These are phyloP conservation scores for Hedychridium roseum DNA, from an alignment of 2,888 invertebrate genomes.

Conservation along the genomic window DNA sequence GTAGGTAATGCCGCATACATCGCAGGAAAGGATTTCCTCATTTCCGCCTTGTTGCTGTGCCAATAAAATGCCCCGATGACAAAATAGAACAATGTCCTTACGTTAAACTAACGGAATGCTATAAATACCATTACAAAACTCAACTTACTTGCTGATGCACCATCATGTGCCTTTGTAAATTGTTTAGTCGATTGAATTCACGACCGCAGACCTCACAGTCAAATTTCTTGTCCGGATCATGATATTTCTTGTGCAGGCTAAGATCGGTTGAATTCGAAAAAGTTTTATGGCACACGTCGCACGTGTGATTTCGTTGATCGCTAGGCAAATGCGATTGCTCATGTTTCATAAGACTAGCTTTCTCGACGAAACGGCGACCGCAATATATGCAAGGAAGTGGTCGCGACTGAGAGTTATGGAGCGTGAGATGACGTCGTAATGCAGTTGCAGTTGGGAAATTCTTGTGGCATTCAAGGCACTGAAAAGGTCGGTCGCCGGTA, in stretches of 20 bases:
- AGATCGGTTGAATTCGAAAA: conserved; percentile 66
- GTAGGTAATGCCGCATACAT: conserved; percentile 67
- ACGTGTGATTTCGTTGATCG: conserved; percentile 62
- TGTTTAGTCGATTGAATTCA: conserved; percentile 62
- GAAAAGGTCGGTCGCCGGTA: conserved; percentile 58
- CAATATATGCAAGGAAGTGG: conserved; percentile 63
- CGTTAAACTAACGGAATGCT: neutral
- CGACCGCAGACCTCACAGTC: conserved; percentile 62
- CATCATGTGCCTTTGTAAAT: conserved; percentile 63
- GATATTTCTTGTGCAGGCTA: conserved; percentile 63
- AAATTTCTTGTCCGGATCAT: conserved; percentile 61
- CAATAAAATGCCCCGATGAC: no score
- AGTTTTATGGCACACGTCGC: conserved; percentile 67
- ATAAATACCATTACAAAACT: neutral
- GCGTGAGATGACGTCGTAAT: conserved; percentile 61
- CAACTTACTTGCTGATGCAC: conserved; percentile 60
- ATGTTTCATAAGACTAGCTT: conserved; percentile 61
- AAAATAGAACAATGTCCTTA: no score
- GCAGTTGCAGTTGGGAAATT: conserved; percentile 61
- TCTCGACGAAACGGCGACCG: conserved; percentile 61
- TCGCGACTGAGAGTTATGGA: conserved; percentile 62
- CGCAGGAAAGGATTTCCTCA: conserved; percentile 60
- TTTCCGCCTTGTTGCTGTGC: conserved; percentile 51
- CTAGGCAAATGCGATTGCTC: conserved; percentile 62
- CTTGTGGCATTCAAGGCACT: conserved; percentile 62